These are phyloP conservation scores for Leuciscus idus DNA, from an alignment of 2,113 vertebrate species.

Conservation along the genomic window DNA sequence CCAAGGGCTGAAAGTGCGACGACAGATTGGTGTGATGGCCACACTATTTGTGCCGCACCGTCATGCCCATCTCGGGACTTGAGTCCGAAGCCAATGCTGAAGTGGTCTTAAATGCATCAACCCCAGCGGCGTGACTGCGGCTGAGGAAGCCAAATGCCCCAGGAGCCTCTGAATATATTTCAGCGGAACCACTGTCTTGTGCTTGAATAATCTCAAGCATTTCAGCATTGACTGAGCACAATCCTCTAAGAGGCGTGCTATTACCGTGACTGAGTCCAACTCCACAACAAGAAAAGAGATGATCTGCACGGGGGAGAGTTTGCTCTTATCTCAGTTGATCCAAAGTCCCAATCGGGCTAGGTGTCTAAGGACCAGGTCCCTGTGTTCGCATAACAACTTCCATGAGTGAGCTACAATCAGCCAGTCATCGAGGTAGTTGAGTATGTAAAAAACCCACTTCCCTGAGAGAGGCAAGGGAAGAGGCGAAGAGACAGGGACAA, in stretches of 20 bases:
- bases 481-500: no score
- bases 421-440: not conserved
- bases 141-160: not conserved
- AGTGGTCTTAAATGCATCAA: not conserved
- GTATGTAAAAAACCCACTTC: not conserved
- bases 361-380: not conserved
- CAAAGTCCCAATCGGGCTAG: not conserved
- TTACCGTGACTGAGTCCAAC: not conserved
- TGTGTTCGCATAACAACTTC: no score
- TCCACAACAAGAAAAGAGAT: not conserved
- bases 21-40: not conserved
- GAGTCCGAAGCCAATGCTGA: not conserved
- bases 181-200: not conserved
- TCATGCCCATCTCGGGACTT: no score
- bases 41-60: no score
- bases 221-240: not conserved
- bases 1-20: not conserved
- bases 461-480: not conserved
- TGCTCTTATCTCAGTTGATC: not conserved
- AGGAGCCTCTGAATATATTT: not conserved
- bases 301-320: not conserved
- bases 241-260: not conserved
- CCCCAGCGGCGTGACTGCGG: fast-evolving
- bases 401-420: not conserved
- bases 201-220: not conserved